phyloP scores from a whole-genome alignment of 2,113 vertebrate genomes.

The Rynchops niger region DNA sequence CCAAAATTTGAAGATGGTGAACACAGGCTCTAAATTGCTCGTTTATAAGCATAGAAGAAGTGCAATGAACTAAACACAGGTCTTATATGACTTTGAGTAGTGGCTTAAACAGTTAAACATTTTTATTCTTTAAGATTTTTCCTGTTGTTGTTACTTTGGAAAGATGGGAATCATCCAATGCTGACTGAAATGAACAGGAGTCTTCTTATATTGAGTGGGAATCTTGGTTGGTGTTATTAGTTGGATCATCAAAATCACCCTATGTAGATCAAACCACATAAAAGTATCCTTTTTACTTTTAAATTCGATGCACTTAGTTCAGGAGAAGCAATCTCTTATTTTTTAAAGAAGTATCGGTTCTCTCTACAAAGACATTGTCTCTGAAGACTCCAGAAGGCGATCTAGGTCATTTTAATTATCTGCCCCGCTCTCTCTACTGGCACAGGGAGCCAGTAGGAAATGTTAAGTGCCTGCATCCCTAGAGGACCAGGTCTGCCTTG shows the following conservation, averaged over 20 bases:
- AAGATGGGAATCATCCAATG: neutral
- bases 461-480: neutral
- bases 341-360: neutral
- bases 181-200: neutral
- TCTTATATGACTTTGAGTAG: neutral
- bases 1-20: neutral
- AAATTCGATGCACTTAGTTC: neutral
- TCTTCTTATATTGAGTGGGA: neutral
- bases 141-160: neutral
- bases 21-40: neutral
- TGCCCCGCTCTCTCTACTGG: neutral
- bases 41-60: neutral
- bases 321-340: fast-evolving
- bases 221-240: neutral
- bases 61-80: neutral
- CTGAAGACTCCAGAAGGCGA: neutral
- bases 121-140: neutral
- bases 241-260: neutral
- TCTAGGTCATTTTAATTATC: neutral
- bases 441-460: neutral
- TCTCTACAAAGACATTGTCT: neutral
- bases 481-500: neutral
- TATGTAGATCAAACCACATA: neutral
- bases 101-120: neutral
- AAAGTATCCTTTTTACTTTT: neutral